phyloP scores from a whole-genome alignment of 2,888 invertebrate genomes.

The Drosophila barbarae region DNA sequence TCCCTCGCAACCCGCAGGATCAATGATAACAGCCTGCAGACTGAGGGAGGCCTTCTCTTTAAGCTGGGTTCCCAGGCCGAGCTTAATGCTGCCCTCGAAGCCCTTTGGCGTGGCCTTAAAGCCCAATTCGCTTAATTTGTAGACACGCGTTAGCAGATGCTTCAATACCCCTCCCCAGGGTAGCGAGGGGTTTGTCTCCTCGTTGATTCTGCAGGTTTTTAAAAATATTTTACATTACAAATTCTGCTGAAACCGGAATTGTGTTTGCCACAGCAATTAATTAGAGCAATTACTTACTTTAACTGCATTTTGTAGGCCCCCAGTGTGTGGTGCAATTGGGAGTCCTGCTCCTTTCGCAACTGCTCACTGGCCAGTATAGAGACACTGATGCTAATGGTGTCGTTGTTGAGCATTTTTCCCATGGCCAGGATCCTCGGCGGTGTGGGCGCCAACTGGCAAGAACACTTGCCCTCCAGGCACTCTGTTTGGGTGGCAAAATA shows the following conservation, averaged over 20 bases:
- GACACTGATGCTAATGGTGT: constrained; percentile 70
- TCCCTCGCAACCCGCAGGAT: constrained; percentile 69
- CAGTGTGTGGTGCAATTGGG: constrained; percentile 33
- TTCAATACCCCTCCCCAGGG: constrained; percentile 76
- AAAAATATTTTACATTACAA: too few species aligned
- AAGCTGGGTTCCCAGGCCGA: constrained; percentile 50
- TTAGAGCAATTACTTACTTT: constrained; percentile 46
- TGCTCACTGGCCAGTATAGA: constrained; percentile 51
- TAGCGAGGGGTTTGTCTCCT: constrained; percentile 73
- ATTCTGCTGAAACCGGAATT: too few species aligned
- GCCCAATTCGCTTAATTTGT: constrained; percentile 59
- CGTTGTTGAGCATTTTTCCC: constrained; percentile 59
- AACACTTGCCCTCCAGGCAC: constrained; percentile 71
- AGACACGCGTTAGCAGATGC: constrained; percentile 59
- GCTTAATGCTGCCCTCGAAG: constrained; percentile 51
- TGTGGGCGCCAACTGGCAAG: constrained; percentile 61
- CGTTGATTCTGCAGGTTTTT: constrained; percentile 60
- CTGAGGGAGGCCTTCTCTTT: constrained; percentile 62
- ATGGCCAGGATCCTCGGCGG: constrained; percentile 63
- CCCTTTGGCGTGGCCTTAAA: constrained; percentile 48
- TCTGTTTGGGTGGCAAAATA: constrained; percentile 48
- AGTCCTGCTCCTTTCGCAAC: constrained; percentile 43
- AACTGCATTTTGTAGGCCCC: constrained; percentile 49
- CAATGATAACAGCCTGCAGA: constrained; percentile 68
- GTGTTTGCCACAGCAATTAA: neutral